Percentiles rank a stretch among this genome's conserved stretches.
These are phyloP conservation scores for Polydrusus cervinus DNA, from an alignment of 2,888 invertebrate species.

Conservation along the genomic window DNA sequence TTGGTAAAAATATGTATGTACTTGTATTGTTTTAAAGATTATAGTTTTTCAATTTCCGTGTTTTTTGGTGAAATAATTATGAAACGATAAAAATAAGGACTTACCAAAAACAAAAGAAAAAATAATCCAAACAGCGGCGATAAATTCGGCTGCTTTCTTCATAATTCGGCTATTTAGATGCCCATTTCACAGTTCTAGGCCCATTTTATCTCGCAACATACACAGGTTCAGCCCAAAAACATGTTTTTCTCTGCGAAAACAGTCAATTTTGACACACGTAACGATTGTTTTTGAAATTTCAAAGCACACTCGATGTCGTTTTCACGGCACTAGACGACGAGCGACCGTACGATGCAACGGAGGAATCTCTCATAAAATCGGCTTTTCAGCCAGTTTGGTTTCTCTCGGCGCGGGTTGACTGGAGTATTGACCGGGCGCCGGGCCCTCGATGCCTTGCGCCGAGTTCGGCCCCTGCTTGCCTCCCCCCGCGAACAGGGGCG, in stretches of 20 bases:
- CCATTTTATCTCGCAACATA: slow-evolving; percentile 31
- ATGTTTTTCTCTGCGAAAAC: slow-evolving; percentile 35
- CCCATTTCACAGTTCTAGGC: slow-evolving; percentile 37
- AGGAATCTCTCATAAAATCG: slow-evolving; percentile 49
- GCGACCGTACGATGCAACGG: slow-evolving; percentile 48
- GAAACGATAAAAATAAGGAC: slow-evolving; percentile 33
- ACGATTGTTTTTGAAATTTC: slow-evolving; percentile 34
- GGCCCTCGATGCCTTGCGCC: slow-evolving; percentile 61
- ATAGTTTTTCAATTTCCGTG: too few relatives aligned
- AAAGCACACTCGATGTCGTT: slow-evolving; percentile 37
- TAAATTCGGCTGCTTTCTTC: slow-evolving; percentile 44
- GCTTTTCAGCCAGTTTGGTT: slow-evolving; percentile 51
- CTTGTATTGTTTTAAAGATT: background rate
- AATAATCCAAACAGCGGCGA: slow-evolving; percentile 59
- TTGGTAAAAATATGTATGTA: too few relatives aligned
- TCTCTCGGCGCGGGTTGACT: slow-evolving; percentile 54
- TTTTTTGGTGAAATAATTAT: too few relatives aligned
- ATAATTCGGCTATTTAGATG: slow-evolving; percentile 46
- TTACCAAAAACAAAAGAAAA: slow-evolving; percentile 62
- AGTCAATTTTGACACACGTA: slow-evolving; percentile 33
- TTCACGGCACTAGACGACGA: slow-evolving; percentile 39
- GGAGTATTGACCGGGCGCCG: slow-evolving; percentile 63
- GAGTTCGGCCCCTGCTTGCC: slow-evolving; percentile 54
- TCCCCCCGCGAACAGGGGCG: slow-evolving; percentile 55
- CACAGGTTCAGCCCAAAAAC: slow-evolving; percentile 34